phyloP scores from a whole-genome alignment of 2,888 invertebrate genomes.

The Lepidonotus clava region DNA sequence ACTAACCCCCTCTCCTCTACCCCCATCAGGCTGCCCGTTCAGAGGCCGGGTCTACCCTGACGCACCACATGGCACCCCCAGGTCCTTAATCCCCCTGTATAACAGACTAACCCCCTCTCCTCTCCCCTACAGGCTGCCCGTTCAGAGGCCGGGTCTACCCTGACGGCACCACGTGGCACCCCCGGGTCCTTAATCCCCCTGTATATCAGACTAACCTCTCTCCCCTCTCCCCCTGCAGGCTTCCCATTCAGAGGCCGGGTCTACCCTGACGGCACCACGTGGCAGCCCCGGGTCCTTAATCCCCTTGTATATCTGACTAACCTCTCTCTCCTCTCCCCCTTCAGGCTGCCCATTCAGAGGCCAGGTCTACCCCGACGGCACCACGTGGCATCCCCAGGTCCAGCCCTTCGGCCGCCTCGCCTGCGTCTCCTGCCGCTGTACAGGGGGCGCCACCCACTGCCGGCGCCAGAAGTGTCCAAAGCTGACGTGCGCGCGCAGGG shows the following conservation, averaged over 20 bases:
- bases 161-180: no score
- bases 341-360: conserved; percentile 85
- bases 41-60: no score
- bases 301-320: no score
- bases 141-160: no score
- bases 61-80: no score
- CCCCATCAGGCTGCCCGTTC: no score
- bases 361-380: conserved; percentile 87
- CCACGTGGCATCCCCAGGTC: conserved; percentile 93
- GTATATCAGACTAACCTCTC: no score
- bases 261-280: conserved; percentile 89
- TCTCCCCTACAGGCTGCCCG: no score
- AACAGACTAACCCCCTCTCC: no score
- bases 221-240: conserved; percentile 81
- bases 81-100: no score
- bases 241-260: conserved; percentile 85
- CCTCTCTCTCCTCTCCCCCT: not conserved
- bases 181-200: no score
- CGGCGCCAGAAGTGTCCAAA: conserved; percentile 90
- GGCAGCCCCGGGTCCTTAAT: conserved; percentile 93
- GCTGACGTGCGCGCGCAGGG: conserved; percentile 84
- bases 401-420: conserved; percentile 93
- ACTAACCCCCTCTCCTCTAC: no score
- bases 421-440: conserved; percentile 93
- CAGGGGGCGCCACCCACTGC: conserved; percentile 88